These are phyloP conservation scores for Apostichopus leukothele DNA, from an alignment of 53 echinoderm and acorn worm species.

Conservation along the genomic window DNA sequence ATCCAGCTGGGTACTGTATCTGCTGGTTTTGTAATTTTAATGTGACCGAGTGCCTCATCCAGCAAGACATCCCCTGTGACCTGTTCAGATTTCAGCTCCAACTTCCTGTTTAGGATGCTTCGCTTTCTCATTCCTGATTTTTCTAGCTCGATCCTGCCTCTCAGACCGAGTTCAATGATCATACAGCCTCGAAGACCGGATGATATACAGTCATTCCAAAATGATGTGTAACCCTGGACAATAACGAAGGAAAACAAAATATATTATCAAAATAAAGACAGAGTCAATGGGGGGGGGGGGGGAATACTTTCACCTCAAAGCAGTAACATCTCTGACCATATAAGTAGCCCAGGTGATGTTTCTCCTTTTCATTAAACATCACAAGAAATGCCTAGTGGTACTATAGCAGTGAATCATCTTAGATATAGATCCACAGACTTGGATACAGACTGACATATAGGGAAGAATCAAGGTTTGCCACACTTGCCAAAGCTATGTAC, in stretches of 20 bases:
- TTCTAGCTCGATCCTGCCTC: constrained; percentile 91
- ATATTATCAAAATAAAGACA: too few species aligned
- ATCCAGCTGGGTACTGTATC: constrained; percentile 94
- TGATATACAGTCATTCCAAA: constrained; percentile 99
- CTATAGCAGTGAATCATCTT: too few species aligned
- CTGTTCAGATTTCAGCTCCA: constrained; percentile 71
- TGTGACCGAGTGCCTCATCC: constrained; percentile 85
- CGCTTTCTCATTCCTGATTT: constrained; percentile 90
- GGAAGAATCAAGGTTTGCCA: too few species aligned
- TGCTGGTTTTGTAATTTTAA: constrained; percentile 70
- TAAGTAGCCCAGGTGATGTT: too few species aligned
- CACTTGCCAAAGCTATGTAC: too few species aligned
- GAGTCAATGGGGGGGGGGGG: too few species aligned
- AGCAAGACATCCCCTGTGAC: constrained; percentile 92
- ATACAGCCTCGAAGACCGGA: constrained; percentile 96
- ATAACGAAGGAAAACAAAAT: not conserved
- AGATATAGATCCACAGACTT: too few species aligned
- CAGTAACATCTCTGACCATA: too few species aligned
- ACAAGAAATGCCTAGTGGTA: too few species aligned
- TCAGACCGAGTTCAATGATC: constrained; percentile 91
- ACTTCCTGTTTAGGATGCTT: constrained; percentile 88
- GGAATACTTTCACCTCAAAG: too few species aligned
- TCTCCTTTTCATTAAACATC: too few species aligned
- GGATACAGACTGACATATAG: too few species aligned
- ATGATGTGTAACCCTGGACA: constrained; percentile 96